phyloP scores from a whole-genome alignment of 1,140 invertebrate species.

The Meloidogyne exigua region DNA sequence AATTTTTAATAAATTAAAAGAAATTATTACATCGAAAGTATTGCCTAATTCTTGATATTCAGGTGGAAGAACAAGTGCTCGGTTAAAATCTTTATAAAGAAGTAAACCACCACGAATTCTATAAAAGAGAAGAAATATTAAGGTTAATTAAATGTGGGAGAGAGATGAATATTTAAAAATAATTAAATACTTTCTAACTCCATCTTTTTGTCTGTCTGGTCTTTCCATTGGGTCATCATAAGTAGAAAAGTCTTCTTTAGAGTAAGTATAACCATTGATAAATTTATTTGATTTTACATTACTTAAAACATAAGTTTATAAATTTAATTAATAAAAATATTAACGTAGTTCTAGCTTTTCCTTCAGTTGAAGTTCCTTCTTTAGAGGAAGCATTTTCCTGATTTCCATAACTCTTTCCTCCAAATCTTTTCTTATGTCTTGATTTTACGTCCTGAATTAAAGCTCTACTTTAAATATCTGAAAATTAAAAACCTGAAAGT shows the following conservation, averaged over 20 bases:
- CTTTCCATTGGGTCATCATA: constrained; percentile 33
- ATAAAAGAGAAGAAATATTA: neutral
- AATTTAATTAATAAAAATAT: neutral
- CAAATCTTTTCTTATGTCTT: neutral
- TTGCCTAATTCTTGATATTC: constrained; percentile 29
- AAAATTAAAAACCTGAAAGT: constrained; percentile 20
- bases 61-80: neutral
- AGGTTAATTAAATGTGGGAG: no score
- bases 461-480: neutral
- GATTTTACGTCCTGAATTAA: constrained; percentile 13
- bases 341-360: neutral
- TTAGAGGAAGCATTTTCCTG: constrained; percentile 11
- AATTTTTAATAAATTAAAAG: neutral
- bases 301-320: neutral
- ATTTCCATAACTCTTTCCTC: neutral
- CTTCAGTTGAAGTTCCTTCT: neutral
- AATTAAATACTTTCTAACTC: constrained; percentile 16
- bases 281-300: constrained; percentile 17
- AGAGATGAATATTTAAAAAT: neutral
- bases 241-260: constrained; percentile 29
- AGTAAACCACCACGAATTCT: constrained; percentile 35
- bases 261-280: constrained; percentile 32
- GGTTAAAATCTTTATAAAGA: constrained; percentile 32
- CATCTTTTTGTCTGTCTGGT: constrained; percentile 15
- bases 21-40: neutral